Evolutionary conservation across 2,888 invertebrate species (phyloP).

Genomic region (Parnassius glacialis): DNA sequence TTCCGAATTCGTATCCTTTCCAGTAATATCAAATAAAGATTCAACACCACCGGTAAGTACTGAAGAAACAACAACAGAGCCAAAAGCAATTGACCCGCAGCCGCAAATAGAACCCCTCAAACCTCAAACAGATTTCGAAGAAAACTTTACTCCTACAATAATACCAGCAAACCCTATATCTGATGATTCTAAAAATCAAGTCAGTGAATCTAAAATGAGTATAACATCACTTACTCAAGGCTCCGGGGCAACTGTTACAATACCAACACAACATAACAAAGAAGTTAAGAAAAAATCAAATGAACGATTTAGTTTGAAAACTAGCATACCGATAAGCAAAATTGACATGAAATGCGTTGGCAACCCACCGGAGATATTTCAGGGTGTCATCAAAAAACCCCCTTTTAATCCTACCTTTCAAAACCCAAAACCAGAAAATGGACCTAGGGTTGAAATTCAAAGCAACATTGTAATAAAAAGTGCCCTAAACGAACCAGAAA

Average conservation of each 20-base stretch:
- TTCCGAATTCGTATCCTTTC: slow-evolving; percentile 45
- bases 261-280: slow-evolving; percentile 43
- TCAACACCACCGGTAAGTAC: slow-evolving; percentile 26
- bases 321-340: slow-evolving; percentile 75
- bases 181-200: slow-evolving; percentile 40
- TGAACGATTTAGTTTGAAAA: slow-evolving; percentile 70
- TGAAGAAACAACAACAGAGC: slow-evolving; percentile 36
- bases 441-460: slow-evolving; percentile 63
- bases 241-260: slow-evolving; percentile 55
- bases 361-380: slow-evolving; percentile 48
- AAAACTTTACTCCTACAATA: slow-evolving; percentile 63
- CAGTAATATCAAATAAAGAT: slow-evolving; percentile 39
- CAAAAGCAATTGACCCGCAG: slow-evolving; percentile 32
- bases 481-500: slow-evolving; percentile 52
- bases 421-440: slow-evolving; percentile 37
- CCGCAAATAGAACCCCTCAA: slow-evolving; percentile 32
- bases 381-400: slow-evolving; percentile 39
- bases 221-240: slow-evolving; percentile 60
- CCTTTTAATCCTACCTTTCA: slow-evolving; percentile 48
- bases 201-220: slow-evolving; percentile 56
- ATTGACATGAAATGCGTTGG: slow-evolving; percentile 71
- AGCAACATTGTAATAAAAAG: slow-evolving; percentile 68
- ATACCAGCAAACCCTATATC: slow-evolving; percentile 44
- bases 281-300: slow-evolving; percentile 58
- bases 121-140: slow-evolving; percentile 63